phyloP scores from a whole-genome alignment of 2,113 vertebrate genomes.

The Scomber japonicus region DNA sequence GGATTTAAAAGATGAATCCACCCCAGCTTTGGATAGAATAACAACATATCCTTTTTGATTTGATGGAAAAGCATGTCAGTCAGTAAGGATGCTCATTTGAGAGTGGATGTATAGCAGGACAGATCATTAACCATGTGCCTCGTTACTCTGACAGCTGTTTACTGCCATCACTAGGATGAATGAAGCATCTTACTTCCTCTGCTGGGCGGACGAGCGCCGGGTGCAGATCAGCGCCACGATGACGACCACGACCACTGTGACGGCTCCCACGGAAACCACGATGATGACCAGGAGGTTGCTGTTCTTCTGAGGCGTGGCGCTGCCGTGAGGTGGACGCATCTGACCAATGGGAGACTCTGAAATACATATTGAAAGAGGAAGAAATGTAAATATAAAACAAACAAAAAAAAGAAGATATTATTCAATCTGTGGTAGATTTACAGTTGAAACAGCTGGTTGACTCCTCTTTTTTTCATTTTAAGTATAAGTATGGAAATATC shows the following conservation, averaged over 20 bases:
- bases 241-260: constrained; percentile 88
- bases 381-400: not conserved
- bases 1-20: too few species aligned
- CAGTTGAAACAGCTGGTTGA: too few species aligned
- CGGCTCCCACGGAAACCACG: constrained; percentile 89
- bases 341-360: constrained; percentile 94
- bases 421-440: too few species aligned
- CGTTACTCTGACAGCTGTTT: not conserved
- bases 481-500: too few species aligned
- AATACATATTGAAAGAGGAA: constrained; percentile 17
- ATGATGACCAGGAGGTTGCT: constrained; percentile 94
- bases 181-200: constrained; percentile 91
- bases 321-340: constrained; percentile 94
- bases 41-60: not conserved
- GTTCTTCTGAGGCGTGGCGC: constrained; percentile 92
- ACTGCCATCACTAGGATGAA: not conserved
- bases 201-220: constrained; percentile 91
- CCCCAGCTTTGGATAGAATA: not conserved
- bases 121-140: not conserved
- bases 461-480: too few species aligned
- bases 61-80: not conserved
- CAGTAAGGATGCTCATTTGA: not conserved
- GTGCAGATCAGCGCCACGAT: constrained; percentile 92
- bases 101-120: not conserved
- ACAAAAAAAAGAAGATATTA: too few species aligned